Conservation (phyloP, 2,888 invertebrate species). For the Acrocera orbiculus region DNA sequence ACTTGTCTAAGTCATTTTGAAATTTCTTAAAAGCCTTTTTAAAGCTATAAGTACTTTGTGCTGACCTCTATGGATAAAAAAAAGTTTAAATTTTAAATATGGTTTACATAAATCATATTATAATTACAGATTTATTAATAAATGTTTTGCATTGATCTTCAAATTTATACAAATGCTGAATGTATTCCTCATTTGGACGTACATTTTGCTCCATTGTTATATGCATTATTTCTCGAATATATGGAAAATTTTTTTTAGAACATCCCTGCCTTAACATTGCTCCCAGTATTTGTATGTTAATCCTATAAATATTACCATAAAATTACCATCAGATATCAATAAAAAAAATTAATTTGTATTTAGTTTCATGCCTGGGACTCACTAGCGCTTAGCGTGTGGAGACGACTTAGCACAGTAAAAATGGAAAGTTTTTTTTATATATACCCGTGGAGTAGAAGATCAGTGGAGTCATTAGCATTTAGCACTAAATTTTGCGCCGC, state of each 20-base stretch:
- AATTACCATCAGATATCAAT: too few species aligned
- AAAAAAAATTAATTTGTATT: too few species aligned
- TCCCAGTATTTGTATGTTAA: conserved; percentile 59
- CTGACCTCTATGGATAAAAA: too few species aligned
- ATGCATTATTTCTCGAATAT: conserved; percentile 51
- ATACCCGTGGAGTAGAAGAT: too few species aligned
- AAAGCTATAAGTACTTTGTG: too few species aligned
- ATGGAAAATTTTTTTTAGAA: conserved; percentile 40
- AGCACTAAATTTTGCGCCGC: too few species aligned
- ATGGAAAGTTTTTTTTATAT: too few species aligned
- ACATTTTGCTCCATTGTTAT: conserved; percentile 42
- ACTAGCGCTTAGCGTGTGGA: too few species aligned
- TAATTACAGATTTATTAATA: conserved; percentile 34
- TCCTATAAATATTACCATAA: conserved; percentile 32
- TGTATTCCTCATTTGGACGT: conserved; percentile 40
- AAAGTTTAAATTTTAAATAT: too few species aligned
- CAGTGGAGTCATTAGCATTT: too few species aligned
- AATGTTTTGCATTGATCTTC: conserved; percentile 37
- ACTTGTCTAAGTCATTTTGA: conserved; percentile 32
- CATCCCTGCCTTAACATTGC: conserved; percentile 53
- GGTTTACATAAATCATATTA: not conserved
- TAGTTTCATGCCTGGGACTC: too few species aligned
- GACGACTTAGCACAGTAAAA: too few species aligned
- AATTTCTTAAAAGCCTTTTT: conserved; percentile 32
- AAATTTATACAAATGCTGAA: conserved; percentile 45